Evolutionary conservation across 2,113 vertebrate genomes (phyloP), one percentile per base, ranked within the genome.

Genomic region (Phycodurus eques): DNA sequence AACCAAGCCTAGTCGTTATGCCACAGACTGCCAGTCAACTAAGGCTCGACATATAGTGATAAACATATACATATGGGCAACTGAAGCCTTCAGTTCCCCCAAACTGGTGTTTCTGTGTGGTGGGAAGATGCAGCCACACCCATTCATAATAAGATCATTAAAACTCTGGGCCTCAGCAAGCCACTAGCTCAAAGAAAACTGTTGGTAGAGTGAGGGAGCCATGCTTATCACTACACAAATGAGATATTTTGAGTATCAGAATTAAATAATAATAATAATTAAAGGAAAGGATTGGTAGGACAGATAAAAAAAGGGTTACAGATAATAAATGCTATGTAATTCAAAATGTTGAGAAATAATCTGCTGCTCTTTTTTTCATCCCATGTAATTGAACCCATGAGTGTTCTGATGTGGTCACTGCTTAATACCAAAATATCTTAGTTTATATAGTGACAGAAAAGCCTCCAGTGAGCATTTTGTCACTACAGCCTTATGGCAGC

Each of bases 331-430:
- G 77, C 89, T 83, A 88, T 79, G 76, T 83, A 82, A 88, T 85
- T 68, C 68, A 63, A 44, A 22, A 59, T 75, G 70, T 79, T 75
- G 59, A 78, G 72, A 79, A 70, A 79, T 74, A 74, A 72, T 19
- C 67, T 49, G 9, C 78, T 77, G 77, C 79, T 76, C 15, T 66
- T 39, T 56, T 61, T 73, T 78, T 78, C 33, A 74, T 49, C 74
- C 82, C 60, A 72, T 76, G 62, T 88, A 90, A 89, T 76, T 84
- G 78, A 91, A 86, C 51, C 80, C 83, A 88, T 84, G 75, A 87
- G 74, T 65, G 9, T 72, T 75, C 46, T 63, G 64, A 77, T 79
- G 54, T 63, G 72, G 73, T 81, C 76, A 76, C 71, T 53, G 68
- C 71, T 79, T 74, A 71, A 79, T 81, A 84, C 81, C 70, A 68